phyloP scores from a whole-genome alignment of 2,113 vertebrate genomes.

The Dicrurus megarhynchus region DNA sequence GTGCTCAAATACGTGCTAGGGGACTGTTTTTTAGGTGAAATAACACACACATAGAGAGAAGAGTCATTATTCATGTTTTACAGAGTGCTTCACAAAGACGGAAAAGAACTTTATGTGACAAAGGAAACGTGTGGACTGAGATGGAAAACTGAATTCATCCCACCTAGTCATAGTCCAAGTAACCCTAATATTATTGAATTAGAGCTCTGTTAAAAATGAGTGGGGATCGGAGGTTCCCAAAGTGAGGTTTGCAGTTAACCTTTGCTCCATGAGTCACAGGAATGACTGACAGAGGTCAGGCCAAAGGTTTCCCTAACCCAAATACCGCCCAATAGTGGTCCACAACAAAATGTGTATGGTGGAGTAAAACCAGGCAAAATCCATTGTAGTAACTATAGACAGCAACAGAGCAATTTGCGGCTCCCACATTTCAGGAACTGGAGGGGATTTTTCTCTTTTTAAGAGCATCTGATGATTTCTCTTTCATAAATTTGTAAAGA shows the following conservation, averaged over 20 bases:
- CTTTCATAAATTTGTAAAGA: neutral
- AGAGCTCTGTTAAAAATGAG: neutral
- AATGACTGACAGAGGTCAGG: slow-evolving; percentile 55
- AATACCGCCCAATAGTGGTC: neutral
- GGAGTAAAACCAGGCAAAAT: neutral
- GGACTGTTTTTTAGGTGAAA: neutral
- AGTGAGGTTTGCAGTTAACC: slow-evolving; percentile 13
- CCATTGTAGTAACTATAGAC: neutral
- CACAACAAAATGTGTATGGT: neutral
- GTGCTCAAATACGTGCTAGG: neutral
- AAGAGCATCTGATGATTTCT: neutral
- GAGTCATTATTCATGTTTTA: neutral
- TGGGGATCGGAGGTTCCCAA: neutral
- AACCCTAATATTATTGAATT: slow-evolving; percentile 9
- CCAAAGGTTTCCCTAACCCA: slow-evolving; percentile 8
- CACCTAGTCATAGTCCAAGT: neutral
- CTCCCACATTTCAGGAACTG: neutral
- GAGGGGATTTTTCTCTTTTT: neutral
- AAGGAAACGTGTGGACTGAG: neutral
- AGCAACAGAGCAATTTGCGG: rapidly evolving
- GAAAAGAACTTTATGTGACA: neutral
- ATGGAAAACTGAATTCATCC: neutral
- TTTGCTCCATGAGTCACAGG: neutral
- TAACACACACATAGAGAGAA: neutral
- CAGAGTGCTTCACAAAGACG: neutral